A percentile compares a stretch with the other conserved stretches of the same genome.
Evolutionary conservation across 2,113 vertebrate genomes (phyloP).

Genomic region (Rhea pennata): DNA sequence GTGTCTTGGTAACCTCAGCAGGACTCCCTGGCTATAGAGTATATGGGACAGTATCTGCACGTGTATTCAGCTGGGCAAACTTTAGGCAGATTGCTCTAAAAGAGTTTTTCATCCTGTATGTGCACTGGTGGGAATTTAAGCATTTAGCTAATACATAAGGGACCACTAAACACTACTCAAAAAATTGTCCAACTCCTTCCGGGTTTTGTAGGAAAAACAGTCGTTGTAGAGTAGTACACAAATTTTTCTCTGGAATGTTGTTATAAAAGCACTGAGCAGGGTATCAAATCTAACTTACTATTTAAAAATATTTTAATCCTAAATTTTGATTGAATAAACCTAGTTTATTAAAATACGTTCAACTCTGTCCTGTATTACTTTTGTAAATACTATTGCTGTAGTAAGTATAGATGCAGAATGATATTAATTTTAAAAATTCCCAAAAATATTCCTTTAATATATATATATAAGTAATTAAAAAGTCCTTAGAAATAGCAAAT

Average conservation of each 20-base stretch:
- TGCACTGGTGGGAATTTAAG: neutral
- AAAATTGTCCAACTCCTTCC: neutral
- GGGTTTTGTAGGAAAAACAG: neutral
- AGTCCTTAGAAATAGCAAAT: neutral
- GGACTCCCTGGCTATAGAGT: neutral
- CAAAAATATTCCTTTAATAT: neutral
- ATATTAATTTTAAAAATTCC: neutral
- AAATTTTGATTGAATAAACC: neutral
- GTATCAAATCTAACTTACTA: neutral
- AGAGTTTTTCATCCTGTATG: accelerated
- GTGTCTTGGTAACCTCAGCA: neutral
- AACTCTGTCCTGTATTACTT: neutral
- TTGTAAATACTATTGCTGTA: neutral
- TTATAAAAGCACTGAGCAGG: neutral
- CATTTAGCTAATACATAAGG: neutral
- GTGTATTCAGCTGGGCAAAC: neutral
- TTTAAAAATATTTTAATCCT: neutral
- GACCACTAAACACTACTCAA: neutral
- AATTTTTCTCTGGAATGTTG: neutral
- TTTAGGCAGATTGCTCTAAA: neutral
- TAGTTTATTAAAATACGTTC: neutral
- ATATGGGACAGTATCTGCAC: neutral
- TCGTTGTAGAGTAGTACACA: neutral
- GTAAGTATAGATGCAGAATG: neutral
- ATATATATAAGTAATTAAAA: neutral